phyloP scores from a whole-genome alignment of 2,113 vertebrate genomes.

The Protobothrops mucrosquamatus region DNA sequence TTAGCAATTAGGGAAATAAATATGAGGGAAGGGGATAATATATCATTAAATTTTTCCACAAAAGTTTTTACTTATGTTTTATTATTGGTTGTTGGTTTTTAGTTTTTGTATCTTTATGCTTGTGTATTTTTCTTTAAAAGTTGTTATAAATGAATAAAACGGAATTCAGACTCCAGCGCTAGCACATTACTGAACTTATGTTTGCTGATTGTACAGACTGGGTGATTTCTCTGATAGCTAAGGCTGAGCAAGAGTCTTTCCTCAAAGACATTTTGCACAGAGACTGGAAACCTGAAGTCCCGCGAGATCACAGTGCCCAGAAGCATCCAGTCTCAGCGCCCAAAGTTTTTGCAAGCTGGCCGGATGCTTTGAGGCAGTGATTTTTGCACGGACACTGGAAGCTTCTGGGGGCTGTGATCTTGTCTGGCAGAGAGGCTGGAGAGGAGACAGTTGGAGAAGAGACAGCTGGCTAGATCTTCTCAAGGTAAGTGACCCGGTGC shows the following conservation, averaged over 20 bases:
- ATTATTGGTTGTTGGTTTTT: not conserved
- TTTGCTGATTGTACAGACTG: not conserved
- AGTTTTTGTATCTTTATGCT: not conserved
- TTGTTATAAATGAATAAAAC: not conserved
- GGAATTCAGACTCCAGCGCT: not conserved
- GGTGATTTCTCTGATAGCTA: not conserved
- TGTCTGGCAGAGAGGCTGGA: no score
- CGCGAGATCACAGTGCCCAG: no score
- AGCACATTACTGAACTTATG: not conserved
- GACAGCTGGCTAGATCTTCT: no score
- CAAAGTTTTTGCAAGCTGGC: no score
- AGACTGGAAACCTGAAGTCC: no score
- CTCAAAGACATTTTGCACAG: no score
- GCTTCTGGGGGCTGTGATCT: no score
- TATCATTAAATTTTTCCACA: not conserved
- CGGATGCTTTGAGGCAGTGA: no score
- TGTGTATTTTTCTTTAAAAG: not conserved
- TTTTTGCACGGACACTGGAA: no score
- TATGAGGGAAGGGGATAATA: not conserved
- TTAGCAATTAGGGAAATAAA: not conserved
- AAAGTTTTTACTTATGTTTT: not conserved
- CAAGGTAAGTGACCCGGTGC: no score
- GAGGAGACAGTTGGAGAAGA: no score
- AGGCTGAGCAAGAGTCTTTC: not conserved
- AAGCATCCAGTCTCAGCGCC: no score